Evolutionary conservation across 2,113 vertebrate genomes (phyloP).

Genomic region (Felis chaus): DNA sequence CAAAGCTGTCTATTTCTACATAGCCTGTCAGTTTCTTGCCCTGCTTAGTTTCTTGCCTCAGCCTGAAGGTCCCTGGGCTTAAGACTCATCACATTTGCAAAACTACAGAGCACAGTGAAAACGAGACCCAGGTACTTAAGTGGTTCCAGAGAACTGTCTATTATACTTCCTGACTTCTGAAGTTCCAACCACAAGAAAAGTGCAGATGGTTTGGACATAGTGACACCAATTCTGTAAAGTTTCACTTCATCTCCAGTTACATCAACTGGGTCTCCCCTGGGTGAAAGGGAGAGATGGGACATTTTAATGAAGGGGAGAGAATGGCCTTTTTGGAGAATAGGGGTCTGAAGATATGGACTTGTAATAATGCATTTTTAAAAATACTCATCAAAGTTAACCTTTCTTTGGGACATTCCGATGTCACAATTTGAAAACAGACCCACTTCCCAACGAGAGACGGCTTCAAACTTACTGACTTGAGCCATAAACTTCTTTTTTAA

Average conservation of each 20-base stretch:
- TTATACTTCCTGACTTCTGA: not conserved
- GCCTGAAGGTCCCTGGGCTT: not conserved
- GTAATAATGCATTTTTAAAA: not conserved
- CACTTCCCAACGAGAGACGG: not conserved
- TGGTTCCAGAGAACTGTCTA: not conserved
- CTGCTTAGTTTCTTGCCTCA: not conserved
- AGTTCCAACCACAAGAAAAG: not conserved
- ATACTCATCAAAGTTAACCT: not conserved
- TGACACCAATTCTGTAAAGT: not conserved
- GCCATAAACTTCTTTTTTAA: not conserved
- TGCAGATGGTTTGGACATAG: not conserved
- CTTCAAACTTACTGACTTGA: not conserved
- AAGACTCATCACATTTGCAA: not conserved
- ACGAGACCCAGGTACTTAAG: not conserved
- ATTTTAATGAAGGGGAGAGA: not conserved
- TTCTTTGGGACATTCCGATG: not conserved
- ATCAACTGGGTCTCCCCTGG: not conserved
- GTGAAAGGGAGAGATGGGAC: not conserved
- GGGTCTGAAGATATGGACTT: not conserved
- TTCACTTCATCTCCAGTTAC: not conserved
- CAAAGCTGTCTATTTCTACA: not conserved
- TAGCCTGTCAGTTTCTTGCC: not conserved
- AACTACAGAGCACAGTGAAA: not conserved
- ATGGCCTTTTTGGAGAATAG: not conserved
- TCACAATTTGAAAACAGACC: not conserved